These are phyloP conservation scores for Drosophila nigromelanica DNA, from an alignment of 1,140 invertebrate species.

Conservation along the genomic window DNA sequence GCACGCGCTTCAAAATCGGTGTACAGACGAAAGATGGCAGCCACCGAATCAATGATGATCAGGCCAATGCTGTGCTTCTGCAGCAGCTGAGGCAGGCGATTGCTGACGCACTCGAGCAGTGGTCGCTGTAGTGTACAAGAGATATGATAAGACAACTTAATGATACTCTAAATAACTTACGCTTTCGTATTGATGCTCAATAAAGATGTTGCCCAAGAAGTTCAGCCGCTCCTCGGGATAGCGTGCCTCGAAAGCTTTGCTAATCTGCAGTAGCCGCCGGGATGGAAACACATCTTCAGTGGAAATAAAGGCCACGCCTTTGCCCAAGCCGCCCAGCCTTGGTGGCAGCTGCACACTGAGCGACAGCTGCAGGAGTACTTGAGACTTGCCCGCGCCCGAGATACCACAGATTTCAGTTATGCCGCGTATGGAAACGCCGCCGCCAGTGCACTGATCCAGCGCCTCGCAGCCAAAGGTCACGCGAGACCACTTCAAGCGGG, in stretches of 20 bases:
- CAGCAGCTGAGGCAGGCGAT: slow-evolving; percentile 85
- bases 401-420: slow-evolving; percentile 93
- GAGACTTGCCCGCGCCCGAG: slow-evolving; percentile 93
- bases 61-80: slow-evolving; percentile 86
- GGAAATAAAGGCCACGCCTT: slow-evolving; percentile 90
- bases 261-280: slow-evolving; percentile 86
- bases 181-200: slow-evolving; percentile 85
- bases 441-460: slow-evolving; percentile 87
- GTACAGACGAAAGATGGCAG: slow-evolving; percentile 88
- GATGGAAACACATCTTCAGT: slow-evolving; percentile 91
- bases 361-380: slow-evolving; percentile 91
- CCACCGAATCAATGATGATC: slow-evolving; percentile 91
- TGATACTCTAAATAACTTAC: slow-evolving; percentile 82
- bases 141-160: background rate
- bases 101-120: slow-evolving; percentile 86
- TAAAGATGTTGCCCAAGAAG: slow-evolving; percentile 72
- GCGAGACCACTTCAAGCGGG: slow-evolving; percentile 72
- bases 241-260: slow-evolving; percentile 60
- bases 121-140: slow-evolving; percentile 16
- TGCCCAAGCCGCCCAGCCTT: slow-evolving; percentile 67
- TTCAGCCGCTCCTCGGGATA: slow-evolving; percentile 64
- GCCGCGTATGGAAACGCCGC: slow-evolving; percentile 89
- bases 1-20: slow-evolving; percentile 85
- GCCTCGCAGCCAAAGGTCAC: slow-evolving; percentile 87
- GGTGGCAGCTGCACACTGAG: slow-evolving; percentile 79